Percentiles rank a stretch among this genome's conserved stretches.
phyloP scores from a whole-genome alignment of 1,140 invertebrate genomes.

The Euura saliciscinereae region DNA sequence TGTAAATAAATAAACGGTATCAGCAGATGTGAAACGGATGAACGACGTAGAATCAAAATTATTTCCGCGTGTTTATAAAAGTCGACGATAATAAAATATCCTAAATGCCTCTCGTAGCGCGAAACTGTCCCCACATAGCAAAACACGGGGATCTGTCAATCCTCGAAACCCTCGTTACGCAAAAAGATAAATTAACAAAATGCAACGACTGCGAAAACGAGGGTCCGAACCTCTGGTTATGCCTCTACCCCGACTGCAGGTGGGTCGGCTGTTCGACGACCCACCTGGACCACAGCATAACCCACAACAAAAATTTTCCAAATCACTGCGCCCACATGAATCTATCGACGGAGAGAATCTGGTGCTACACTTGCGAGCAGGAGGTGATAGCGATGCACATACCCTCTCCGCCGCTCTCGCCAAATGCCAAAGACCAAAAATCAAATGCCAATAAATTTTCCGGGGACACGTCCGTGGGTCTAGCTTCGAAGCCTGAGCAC shows the following conservation, averaged over 20 bases:
- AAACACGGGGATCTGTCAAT: constrained; percentile 45
- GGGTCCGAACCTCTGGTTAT: constrained; percentile 84
- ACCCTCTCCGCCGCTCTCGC: constrained; percentile 38
- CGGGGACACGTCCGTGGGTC: constrained; percentile 37
- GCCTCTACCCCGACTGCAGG: constrained; percentile 77
- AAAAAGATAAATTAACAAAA: constrained; percentile 48
- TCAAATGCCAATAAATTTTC: constrained; percentile 40
- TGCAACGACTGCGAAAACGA: constrained; percentile 50
- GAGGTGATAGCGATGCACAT: constrained; percentile 67
- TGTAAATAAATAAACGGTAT: background rate
- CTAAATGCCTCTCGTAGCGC: constrained; percentile 49
- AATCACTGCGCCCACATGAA: constrained; percentile 84
- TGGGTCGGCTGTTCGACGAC: constrained; percentile 81
- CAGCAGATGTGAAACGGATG: too few relatives aligned
- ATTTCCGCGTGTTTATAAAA: too few relatives aligned
- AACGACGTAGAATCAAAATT: too few relatives aligned
- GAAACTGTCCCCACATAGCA: constrained; percentile 49
- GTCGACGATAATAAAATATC: background rate
- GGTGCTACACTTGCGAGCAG: constrained; percentile 84
- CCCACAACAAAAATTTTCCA: constrained; percentile 75
- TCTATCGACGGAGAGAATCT: constrained; percentile 78
- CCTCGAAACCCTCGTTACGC: constrained; percentile 40
- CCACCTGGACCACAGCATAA: constrained; percentile 77
- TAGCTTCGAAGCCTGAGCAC: constrained; percentile 46
- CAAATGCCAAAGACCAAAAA: constrained; percentile 51